phyloP scores from a whole-genome alignment of 1,140 invertebrate genomes.

The Mycetomoellerius zeteki region DNA sequence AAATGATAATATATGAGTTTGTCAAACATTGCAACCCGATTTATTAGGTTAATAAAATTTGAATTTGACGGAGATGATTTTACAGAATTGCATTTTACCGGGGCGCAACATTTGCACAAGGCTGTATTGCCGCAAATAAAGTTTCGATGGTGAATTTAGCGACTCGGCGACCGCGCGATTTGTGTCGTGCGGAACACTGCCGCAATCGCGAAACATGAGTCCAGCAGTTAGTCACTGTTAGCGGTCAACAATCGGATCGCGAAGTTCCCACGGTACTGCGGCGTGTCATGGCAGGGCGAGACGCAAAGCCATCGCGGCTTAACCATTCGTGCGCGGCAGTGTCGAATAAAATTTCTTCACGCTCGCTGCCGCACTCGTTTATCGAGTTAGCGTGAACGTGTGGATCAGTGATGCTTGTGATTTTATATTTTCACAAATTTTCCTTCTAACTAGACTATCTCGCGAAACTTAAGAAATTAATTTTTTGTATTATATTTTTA shows the following conservation, averaged over 20 bases:
- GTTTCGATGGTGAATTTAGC: conserved; percentile 51
- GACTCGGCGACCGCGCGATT: conserved; percentile 45
- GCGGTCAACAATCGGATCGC: conserved; percentile 63
- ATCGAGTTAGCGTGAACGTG: not conserved
- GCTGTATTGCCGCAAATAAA: conserved; percentile 33
- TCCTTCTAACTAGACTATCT: not conserved
- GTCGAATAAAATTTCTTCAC: conserved; percentile 57
- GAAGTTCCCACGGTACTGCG: conserved; percentile 42
- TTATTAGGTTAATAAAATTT: not conserved
- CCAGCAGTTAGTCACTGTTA: conserved; percentile 61
- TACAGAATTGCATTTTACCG: not conserved
- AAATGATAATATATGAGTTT: not conserved
- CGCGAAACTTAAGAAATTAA: not conserved
- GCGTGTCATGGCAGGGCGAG: conserved; percentile 35
- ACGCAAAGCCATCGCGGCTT: conserved; percentile 55
- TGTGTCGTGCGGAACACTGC: conserved; percentile 51
- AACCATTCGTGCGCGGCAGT: conserved; percentile 41
- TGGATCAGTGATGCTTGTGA: not conserved
- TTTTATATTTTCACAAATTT: conserved; percentile 3
- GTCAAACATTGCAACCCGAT: not conserved
- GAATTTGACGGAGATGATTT: not conserved
- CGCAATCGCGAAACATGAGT: conserved; percentile 60
- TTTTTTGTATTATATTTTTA: too few species aligned
- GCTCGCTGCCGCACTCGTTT: conserved; percentile 46
- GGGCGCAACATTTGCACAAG: not conserved